Percentiles rank a stretch among this genome's conserved stretches.
These are phyloP conservation scores for Marisa cornuarietis DNA, from an alignment of 1,140 invertebrate species.

Conservation along the genomic window DNA sequence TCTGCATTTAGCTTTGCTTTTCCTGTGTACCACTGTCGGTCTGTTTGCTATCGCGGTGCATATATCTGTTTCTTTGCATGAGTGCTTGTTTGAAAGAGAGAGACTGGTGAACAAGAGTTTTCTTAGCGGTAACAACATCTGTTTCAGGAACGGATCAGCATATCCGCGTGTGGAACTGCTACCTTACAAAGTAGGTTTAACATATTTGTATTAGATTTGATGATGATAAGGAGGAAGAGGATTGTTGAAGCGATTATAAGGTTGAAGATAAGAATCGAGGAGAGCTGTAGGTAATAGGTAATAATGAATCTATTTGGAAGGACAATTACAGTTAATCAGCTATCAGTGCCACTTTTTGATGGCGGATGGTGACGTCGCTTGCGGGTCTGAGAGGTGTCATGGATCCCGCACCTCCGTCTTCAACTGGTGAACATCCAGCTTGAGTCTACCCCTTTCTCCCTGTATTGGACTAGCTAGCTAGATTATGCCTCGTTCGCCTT, in stretches of 20 bases:
- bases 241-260: too few species aligned
- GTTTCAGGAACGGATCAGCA: neutral
- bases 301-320: too few species aligned
- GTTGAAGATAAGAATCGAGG: too few species aligned
- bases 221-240: too few species aligned
- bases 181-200: neutral
- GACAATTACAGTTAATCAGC: too few species aligned
- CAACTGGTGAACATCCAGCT: neutral
- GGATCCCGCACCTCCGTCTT: neutral
- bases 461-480: neutral
- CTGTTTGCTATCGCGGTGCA: too few species aligned
- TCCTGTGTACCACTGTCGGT: too few species aligned
- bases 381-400: too few species aligned
- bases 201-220: neutral
- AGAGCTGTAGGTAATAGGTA: too few species aligned
- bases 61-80: neutral
- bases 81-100: neutral
- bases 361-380: too few species aligned
- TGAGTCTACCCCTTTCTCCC: neutral
- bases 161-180: constrained; percentile 1
- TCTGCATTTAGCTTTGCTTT: too few species aligned
- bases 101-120: neutral
- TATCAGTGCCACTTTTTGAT: too few species aligned
- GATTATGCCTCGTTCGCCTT: neutral
- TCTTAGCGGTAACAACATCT: neutral